These are phyloP conservation scores for Saxidomus purpurata DNA, from an alignment of 1,140 invertebrate genomes.

Conservation along the genomic window DNA sequence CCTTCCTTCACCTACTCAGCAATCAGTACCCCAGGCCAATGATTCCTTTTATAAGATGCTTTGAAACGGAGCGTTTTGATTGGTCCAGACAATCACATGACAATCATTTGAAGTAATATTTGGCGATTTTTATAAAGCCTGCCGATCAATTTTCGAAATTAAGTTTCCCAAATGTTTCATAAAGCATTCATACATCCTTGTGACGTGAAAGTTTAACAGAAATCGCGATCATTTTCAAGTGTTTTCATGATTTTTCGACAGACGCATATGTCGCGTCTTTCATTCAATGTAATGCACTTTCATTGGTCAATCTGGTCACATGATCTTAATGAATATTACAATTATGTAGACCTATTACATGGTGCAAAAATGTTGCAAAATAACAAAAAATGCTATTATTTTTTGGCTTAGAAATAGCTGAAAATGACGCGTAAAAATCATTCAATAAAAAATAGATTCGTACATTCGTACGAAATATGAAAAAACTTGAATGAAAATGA, in stretches of 20 bases:
- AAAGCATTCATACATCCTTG: slow-evolving; percentile 45
- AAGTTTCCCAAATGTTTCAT: slow-evolving; percentile 50
- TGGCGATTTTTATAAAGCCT: not conserved
- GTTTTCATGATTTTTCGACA: slow-evolving; percentile 11
- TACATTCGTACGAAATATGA: no score
- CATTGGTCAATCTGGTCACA: slow-evolving; percentile 68
- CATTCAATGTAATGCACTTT: slow-evolving; percentile 24
- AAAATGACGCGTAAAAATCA: no score
- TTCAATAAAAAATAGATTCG: no score
- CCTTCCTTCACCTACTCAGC: slow-evolving; percentile 76
- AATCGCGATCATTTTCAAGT: not conserved
- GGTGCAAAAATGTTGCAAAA: no score
- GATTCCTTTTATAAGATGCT: slow-evolving; percentile 77
- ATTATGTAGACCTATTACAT: no score
- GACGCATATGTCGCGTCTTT: slow-evolving; percentile 62
- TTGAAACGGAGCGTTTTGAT: slow-evolving; percentile 83
- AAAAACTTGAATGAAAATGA: no score
- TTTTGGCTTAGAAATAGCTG: no score
- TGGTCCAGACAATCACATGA: slow-evolving; percentile 85
- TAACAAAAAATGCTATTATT: no score
- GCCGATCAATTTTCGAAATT: not conserved
- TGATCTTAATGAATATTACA: slow-evolving; percentile 62
- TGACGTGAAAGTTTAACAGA: slow-evolving; percentile 9
- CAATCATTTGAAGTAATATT: slow-evolving; percentile 40
- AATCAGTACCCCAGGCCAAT: slow-evolving; percentile 66